Base-by-base conservation (phyloP, 2,888 invertebrate species). In the Diadromus collaris region DNA sequence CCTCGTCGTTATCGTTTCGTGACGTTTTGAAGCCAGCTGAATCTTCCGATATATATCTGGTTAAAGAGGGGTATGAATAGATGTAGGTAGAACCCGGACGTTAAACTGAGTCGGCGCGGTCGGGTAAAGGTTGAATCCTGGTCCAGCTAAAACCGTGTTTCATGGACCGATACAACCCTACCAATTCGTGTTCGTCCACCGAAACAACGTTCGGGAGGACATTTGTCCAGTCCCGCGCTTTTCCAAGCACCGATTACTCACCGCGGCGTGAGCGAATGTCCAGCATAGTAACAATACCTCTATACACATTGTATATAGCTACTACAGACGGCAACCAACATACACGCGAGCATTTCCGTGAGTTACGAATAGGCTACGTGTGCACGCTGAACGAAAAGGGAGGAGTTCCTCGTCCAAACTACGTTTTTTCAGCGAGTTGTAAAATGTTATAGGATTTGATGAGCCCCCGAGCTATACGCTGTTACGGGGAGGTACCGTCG, bases 371-470 rank as follows among this genome's bases (percentile, higher is more conserved):
- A 41, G 38, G 38, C 38, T 4, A 41, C 16, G 34, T 41, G 72
- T 73, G 44, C 44, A 61, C 29, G 70, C 61, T 70, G 60, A 76
- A 73, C 41, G 65, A 58, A 64, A 60, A 24, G 76, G 51, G 73
- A 73, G 65, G 51, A 61, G 38, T 29, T 54, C 19, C 46, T 13
- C 44, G 65, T 29, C 16, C n/a, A 70, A 72, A 76, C 72, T 73
- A 41, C 72, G 69, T 68, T 79, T 72, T 72, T 56, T 48, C 41
- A 63, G 58, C 64, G 61, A 69, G 71, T 80, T 74, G 77, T 75
- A 78, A 79, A 78, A 81, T 81, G 76, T 81, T 81, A 76, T 77
- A 78, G 78, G 56, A 58, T 71, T 78, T 72, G 82, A 84, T 80
- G 82, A 79, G 83, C 78, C 79, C 79, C 76, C 78, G 78, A 68